Evolutionary conservation across 2,797 vertebrate species (phyloP).

Genomic region (Presbytis comata): DNA sequence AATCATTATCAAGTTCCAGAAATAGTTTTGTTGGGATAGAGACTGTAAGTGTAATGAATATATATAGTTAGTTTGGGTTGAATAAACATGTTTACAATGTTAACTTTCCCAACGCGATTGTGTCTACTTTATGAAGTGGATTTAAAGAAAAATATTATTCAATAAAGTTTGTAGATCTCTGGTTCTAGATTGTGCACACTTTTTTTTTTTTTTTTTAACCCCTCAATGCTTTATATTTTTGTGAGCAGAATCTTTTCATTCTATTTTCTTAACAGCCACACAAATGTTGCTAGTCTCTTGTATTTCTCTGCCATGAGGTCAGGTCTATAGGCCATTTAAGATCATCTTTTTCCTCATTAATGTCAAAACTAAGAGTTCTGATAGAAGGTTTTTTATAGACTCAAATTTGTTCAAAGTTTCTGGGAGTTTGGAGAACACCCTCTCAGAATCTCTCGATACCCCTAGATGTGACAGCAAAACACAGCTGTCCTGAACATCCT

Average conservation of each 20-base stretch:
- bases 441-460: neutral
- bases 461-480: neutral
- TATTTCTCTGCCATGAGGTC: neutral
- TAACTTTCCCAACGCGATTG: neutral
- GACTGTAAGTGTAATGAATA: neutral
- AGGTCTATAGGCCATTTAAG: no score
- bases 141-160: neutral
- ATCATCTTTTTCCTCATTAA: neutral
- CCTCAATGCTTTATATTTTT: neutral
- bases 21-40: neutral
- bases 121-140: neutral
- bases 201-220: neutral
- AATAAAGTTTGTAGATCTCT: neutral
- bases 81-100: neutral
- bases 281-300: neutral
- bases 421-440: neutral
- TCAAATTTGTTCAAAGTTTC: neutral
- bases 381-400: neutral
- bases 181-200: neutral
- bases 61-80: neutral
- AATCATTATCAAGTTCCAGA: constrained; percentile 24
- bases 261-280: neutral
- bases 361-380: neutral
- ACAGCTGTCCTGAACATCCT: neutral
- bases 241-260: neutral